These are phyloP conservation scores for Scartelaos histophorus DNA, from an alignment of 2,113 vertebrate species.

Conservation along the genomic window DNA sequence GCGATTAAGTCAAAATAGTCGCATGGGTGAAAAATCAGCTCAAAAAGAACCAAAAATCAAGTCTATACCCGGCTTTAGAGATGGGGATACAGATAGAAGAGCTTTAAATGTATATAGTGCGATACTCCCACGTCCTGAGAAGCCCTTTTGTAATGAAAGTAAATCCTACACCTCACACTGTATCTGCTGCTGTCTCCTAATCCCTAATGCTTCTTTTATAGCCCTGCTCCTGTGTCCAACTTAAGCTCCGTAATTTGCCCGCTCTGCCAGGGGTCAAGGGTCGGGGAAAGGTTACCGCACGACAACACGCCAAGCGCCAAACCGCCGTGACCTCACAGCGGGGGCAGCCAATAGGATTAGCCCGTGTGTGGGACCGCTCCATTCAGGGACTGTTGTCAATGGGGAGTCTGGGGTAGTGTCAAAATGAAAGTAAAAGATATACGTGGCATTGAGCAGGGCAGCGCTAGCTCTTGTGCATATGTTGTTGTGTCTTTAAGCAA, in stretches of 20 bases:
- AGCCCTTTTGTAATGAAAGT: no score
- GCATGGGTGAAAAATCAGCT: no score
- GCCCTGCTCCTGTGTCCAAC: conserved; percentile 6
- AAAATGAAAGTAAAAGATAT: background rate
- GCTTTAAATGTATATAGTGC: no score
- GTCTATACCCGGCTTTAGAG: no score
- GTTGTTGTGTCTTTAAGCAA: no score
- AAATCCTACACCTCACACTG: no score
- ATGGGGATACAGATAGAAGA: no score
- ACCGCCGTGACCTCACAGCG: conserved; percentile 14
- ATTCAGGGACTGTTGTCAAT: background rate
- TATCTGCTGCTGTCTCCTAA: background rate
- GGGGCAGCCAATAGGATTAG: conserved; percentile 25
- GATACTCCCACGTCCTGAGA: no score
- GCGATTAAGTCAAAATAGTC: no score
- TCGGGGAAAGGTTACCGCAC: background rate
- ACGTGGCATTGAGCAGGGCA: no score
- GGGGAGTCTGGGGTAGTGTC: background rate
- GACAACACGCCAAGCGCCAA: conserved; percentile 20
- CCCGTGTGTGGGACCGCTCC: background rate
- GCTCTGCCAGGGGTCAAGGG: conserved; percentile 8
- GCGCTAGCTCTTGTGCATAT: no score
- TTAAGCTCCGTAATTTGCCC: conserved; percentile 38
- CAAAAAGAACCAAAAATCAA: no score
- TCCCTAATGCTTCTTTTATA: background rate